Percentiles rank a stretch among this genome's conserved stretches.
phyloP scores from a whole-genome alignment of 1,140 invertebrate genomes.

The Helicorthomorpha holstii region DNA sequence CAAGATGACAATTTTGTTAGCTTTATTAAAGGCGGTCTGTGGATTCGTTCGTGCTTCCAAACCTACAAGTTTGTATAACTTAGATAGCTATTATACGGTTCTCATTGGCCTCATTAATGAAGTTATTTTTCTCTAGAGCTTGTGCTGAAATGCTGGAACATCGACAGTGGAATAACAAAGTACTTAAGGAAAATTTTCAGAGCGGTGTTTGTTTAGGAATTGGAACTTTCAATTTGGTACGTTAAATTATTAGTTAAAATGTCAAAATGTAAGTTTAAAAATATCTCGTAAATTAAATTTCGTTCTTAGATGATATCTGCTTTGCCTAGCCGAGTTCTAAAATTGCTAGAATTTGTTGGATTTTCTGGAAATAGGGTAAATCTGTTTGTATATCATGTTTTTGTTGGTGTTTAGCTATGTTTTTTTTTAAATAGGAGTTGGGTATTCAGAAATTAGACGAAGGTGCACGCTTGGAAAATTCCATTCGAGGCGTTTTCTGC shows the following conservation, averaged over 20 bases:
- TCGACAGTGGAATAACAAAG: slow-evolving; percentile 47
- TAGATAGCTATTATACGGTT: too few relatives aligned
- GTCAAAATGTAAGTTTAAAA: neutral
- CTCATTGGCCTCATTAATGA: too few relatives aligned
- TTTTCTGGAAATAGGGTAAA: slow-evolving; percentile 81
- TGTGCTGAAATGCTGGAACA: slow-evolving; percentile 65
- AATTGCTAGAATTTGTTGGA: slow-evolving; percentile 82
- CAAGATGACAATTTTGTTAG: slow-evolving; percentile 87
- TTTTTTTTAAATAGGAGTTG: slow-evolving; percentile 32
- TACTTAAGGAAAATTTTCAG: slow-evolving; percentile 65
- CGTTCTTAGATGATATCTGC: slow-evolving; percentile 63
- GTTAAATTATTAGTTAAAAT: slow-evolving; percentile 6
- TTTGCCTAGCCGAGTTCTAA: slow-evolving; percentile 65
- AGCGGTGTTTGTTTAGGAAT: slow-evolving; percentile 85
- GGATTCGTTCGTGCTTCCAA: slow-evolving; percentile 78
- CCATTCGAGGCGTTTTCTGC: slow-evolving; percentile 68
- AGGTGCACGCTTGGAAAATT: slow-evolving; percentile 43
- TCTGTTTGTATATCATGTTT: neutral
- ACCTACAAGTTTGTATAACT: slow-evolving; percentile 62
- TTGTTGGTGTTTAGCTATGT: neutral
- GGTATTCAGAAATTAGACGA: slow-evolving; percentile 56
- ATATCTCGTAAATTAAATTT: neutral
- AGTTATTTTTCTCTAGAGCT: slow-evolving; percentile 38
- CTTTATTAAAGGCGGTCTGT: slow-evolving; percentile 82
- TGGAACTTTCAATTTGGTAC: slow-evolving; percentile 78